Base-by-base conservation (phyloP, 2,888 invertebrate genomes). In the Serripes groenlandicus region DNA sequence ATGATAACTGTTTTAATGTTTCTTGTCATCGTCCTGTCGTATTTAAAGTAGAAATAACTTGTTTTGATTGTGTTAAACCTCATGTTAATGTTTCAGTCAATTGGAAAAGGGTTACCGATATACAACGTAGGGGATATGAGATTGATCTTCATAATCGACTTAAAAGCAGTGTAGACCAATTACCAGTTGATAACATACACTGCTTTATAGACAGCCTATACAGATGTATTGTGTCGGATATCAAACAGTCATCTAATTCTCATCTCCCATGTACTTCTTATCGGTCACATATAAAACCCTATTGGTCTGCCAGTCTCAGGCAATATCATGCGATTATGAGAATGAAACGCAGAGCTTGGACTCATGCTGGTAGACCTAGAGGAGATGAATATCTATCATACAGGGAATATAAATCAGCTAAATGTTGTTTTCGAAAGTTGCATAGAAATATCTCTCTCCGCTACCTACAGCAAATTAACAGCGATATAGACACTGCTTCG, bases 1-100 rank as follows among this genome's bases (percentile, higher is more conserved):
- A 71, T 32, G 56, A 56, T 54, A 26, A 52, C 56, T 28, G n/a
- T n/a, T 23, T 54, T 11, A 54, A 54, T 70, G 70, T 70, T 11
- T 70, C 70, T 26, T 52, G 7, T 9, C 70, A 70, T 30, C 34
- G 70, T 15, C 70, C 70, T 56, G 28, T n/a, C 32, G 26, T 18
- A 4, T 62, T 62, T 18, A 15, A 11, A 15, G 7, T 62, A 62
- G 68, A 11, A 23, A 9, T 42, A 23, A 34, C n/a, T n/a, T 5
- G 5, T 11, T 23, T 56, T 35, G 11, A 68, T 5, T 21, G 5
- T 26, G 11, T 7, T 23, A n/a, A 11, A 18, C 5, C 7, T 9
- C 28, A 15, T 21, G 23, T 35, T 37, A n/a, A 30, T 34, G 15
- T 9, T 4, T 18, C 37, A 4, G 32, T 68, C 4, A 68, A 37